These are phyloP conservation scores for Thereva unica DNA, from an alignment of 2,888 invertebrate genomes.

Conservation along the genomic window DNA sequence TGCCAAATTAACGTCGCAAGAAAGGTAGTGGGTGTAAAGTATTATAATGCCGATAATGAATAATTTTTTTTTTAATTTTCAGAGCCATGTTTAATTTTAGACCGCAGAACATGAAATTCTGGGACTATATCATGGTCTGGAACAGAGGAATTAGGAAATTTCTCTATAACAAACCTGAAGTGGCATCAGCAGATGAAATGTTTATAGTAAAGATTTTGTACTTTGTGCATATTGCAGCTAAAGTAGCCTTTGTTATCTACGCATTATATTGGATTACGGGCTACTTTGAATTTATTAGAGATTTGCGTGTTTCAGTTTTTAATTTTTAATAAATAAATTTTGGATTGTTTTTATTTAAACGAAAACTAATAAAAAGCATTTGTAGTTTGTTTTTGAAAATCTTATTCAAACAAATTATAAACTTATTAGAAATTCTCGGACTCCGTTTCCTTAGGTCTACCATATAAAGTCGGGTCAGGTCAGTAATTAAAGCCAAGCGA, in stretches of 20 bases:
- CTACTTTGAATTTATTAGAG: not conserved
- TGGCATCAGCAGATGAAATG: slow-evolving; percentile 3
- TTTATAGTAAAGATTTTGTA: slow-evolving; percentile 22
- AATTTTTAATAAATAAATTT: no score
- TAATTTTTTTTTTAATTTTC: not conserved
- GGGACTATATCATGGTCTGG: slow-evolving; percentile 34
- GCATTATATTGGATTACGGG: not conserved
- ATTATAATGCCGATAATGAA: no score
- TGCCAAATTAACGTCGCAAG: slow-evolving; percentile 15
- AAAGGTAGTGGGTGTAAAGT: not conserved
- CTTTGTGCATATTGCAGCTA: slow-evolving; percentile 22
- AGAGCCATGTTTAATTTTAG: slow-evolving; percentile 33
- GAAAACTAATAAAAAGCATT: no score
- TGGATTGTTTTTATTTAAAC: no score
- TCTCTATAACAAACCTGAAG: slow-evolving; percentile 17
- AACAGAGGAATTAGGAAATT: slow-evolving; percentile 32
- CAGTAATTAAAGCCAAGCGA: no score
- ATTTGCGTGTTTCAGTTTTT: not conserved
- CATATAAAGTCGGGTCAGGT: no score
- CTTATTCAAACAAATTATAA: no score
- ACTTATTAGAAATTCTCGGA: no score
- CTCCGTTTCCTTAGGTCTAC: no score
- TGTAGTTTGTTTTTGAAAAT: no score
- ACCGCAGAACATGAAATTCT: slow-evolving; percentile 16
- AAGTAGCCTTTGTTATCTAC: slow-evolving; percentile 6